Base-by-base conservation (phyloP, 2,797 vertebrate genomes). In the Chromobotia macracanthus region DNA sequence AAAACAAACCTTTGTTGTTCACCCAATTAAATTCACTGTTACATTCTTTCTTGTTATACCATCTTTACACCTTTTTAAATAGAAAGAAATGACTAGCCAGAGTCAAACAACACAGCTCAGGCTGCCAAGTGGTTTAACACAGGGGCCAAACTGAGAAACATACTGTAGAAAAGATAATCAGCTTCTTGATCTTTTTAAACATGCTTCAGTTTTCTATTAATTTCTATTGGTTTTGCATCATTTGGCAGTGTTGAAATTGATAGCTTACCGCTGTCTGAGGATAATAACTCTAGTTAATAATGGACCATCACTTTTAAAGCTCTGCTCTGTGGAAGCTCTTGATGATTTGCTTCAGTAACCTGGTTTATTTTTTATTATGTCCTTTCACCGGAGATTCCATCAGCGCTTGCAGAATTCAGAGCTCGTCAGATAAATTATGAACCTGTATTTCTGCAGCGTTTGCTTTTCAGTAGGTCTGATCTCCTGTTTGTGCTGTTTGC, bases 1-100 rank as follows among this genome's bases (percentile, higher is more conserved):
- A 68, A 81, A 78, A 86, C 25, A 85, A 81, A 77, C 81, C 84
- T 3, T 46, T 28, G 8, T 1, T 65, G 2, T 79, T 72, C 12
- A 65, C 46, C 18, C 67, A 1, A 5, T 23, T 64, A 15, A 38
- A 69, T 28, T 67, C 35, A 18, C 5, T 19, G 28, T 44, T 68
- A 18, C 4, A 15, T 44, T 15, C 5, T 18, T 19, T 19, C n/a
- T 11, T 18, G 1, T 46, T n/a, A 65, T 77, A 5, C 23, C 1
- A 12, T 68, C 44, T 35, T 58, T 4, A 21, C 25, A 12, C 23
- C 53, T 35, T 68, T 38, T 68, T 58, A 60, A 31, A 48, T 23
- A 48, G 21, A 38, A 44, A 19, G 16, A 68, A 38, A 35, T 71
- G 12, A 84, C 55, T 15, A 74, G 80, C 72, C 66, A 18, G 15